phyloP scores from a whole-genome alignment of 2,113 vertebrate species.

The Pheucticus melanocephalus region DNA sequence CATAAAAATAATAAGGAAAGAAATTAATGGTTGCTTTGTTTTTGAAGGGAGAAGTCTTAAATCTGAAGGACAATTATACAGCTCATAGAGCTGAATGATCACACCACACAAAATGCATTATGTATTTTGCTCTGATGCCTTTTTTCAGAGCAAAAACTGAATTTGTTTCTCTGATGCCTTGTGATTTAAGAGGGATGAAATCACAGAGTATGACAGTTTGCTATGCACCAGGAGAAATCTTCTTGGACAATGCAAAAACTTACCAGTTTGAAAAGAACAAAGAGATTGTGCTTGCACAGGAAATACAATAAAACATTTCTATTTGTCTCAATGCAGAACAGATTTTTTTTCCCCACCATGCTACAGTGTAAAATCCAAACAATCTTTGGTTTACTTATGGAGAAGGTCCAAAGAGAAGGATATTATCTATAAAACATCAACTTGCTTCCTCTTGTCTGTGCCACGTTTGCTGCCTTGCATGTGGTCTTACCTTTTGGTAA shows the following conservation, averaged over 20 bases:
- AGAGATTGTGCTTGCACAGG: background rate
- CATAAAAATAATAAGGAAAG: background rate
- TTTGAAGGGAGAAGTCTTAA: background rate
- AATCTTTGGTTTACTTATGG: background rate
- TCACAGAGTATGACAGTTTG: background rate
- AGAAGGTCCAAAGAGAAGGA: background rate
- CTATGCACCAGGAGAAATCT: background rate
- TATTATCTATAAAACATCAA: background rate
- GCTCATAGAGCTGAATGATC: constrained; percentile 1
- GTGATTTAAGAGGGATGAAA: background rate
- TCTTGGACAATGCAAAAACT: background rate
- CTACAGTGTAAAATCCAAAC: background rate
- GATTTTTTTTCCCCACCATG: background rate
- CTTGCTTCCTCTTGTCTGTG: background rate
- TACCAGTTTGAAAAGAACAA: background rate
- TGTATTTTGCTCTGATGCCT: background rate
- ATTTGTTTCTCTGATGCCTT: background rate
- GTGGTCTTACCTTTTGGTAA: background rate
- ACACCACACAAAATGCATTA: background rate
- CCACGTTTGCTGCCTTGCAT: background rate
- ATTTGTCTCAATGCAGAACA: background rate
- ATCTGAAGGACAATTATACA: background rate
- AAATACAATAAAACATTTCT: background rate
- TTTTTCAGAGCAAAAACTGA: background rate
- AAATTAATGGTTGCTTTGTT: background rate